Evolutionary conservation across 2,797 vertebrate genomes (phyloP), one percentile per base, ranked within the genome.

Genomic region (Brotogeris chrysoptera): DNA sequence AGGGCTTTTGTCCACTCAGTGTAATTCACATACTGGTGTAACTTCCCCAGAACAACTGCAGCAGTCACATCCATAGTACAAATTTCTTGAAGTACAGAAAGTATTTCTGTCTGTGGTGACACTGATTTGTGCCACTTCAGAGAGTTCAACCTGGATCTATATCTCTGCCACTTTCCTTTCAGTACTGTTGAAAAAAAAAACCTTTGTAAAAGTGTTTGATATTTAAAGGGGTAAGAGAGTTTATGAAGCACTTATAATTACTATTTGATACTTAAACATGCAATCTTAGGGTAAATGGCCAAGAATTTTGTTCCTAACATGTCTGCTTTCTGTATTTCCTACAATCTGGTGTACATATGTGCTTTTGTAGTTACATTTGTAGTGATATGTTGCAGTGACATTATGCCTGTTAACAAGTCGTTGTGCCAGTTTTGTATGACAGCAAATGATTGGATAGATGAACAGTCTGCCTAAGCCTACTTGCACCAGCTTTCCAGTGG

Each of bases 401-500:
- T 74, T 92, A 92, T 52, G 64, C 50, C 59, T 92, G 50, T 49
- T 85, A 91, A 86, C 69, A 81, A 87, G 63, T 52, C 47, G 41
- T 72, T 77, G 65, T 78, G 85, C 63, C 70, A 81, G 50, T 86
- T 95, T 91, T 76, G 44, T 43, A 11, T 49, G 61, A 63, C 70
- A 95, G 89, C 27, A 81, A 92, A 86, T 50, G 30, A 87, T 27
- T 64, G 59, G 17, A 34, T 38, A 41, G 63, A 80, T 39, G 39
- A 81, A 86, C 55, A 88, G 68, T 41, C n/a, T 90, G 78, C 52
- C 43, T 60, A 63, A 95, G 72, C 68, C 76, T 86, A 49, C 79
- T 88, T 80, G 57, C 30, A 87, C 61, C 88, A 93, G 89, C 79
- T 94, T 96, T 89, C 66, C 59, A 81, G 89, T 93, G 41, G 89